Percentiles rank a stretch among this genome's conserved stretches.
Conservation (phyloP, 1,140 invertebrate species). For the Wiebesia pumilae region DNA sequence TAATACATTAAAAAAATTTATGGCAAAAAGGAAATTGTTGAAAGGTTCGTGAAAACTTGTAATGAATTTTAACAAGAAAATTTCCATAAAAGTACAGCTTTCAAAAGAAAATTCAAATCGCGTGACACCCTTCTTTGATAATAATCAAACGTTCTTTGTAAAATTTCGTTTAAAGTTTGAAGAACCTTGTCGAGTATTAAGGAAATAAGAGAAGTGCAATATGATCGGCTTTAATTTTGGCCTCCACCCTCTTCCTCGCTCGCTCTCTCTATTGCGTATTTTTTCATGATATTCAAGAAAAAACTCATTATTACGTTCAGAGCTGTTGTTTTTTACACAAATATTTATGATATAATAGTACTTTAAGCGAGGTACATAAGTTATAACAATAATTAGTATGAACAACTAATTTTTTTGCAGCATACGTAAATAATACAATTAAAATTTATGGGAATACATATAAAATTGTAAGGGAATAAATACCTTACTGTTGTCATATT, state of each 20-base stretch:
- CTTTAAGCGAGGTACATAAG: not conserved
- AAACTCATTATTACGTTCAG: not conserved
- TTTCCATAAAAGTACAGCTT: conserved; percentile 24
- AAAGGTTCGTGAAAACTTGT: conserved; percentile 50
- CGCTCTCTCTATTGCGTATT: not conserved
- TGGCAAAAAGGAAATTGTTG: not conserved
- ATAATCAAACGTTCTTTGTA: conserved; percentile 46
- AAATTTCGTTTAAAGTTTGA: conserved; percentile 43
- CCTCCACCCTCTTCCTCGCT: not conserved
- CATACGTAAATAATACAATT: too few relatives aligned
- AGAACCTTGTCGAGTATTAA: conserved; percentile 37
- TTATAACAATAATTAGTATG: too few relatives aligned
- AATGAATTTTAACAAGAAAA: conserved; percentile 50
- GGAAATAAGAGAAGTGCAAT: conserved; percentile 40
- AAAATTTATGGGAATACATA: too few relatives aligned
- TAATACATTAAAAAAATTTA: not conserved
- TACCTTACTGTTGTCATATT: too few relatives aligned
- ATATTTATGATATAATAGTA: not conserved
- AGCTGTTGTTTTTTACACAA: not conserved
- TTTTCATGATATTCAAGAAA: not conserved
- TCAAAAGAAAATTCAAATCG: conserved; percentile 38
- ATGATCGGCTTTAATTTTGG: conserved; percentile 41
- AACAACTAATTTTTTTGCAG: too few relatives aligned
- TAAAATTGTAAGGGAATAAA: too few relatives aligned
- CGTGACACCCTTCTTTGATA: conserved; percentile 24